Evolutionary conservation across 1,140 invertebrate species (phyloP).

Genomic region (Drosophila orena): DNA sequence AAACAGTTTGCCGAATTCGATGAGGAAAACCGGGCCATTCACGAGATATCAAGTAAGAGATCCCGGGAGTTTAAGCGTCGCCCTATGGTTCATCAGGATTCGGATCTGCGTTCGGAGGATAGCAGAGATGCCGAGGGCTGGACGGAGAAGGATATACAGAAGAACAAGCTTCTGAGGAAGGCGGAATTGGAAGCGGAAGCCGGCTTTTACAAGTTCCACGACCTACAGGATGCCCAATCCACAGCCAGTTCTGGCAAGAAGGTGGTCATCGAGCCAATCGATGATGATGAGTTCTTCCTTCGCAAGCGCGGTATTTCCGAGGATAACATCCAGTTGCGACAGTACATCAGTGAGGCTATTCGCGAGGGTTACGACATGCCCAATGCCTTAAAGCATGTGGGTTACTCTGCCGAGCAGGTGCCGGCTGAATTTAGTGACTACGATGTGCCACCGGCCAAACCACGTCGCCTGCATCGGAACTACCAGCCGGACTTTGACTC

Average conservation of each 20-base stretch:
- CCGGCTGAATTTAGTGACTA: conserved; percentile 67
- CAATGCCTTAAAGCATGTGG: conserved; percentile 88
- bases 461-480: conserved; percentile 68
- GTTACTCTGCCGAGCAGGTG: conserved; percentile 64
- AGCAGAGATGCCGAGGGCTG: conserved; percentile 71
- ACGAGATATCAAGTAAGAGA: conserved; percentile 79
- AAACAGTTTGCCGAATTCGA: conserved; percentile 84
- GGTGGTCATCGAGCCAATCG: conserved; percentile 92
- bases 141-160: conserved; percentile 79
- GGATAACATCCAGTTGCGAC: conserved; percentile 91
- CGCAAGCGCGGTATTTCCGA: conserved; percentile 91
- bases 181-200: conserved; percentile 77
- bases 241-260: conserved; percentile 84
- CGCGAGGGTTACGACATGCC: conserved; percentile 90
- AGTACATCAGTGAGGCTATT: conserved; percentile 91
- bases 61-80: conserved; percentile 78
- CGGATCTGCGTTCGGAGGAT: conserved; percentile 84
- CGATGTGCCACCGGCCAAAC: conserved; percentile 81
- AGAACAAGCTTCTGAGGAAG: conserved; percentile 77
- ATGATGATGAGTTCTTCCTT: conserved; percentile 94
- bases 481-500: conserved; percentile 70
- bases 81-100: conserved; percentile 81
- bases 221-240: conserved; percentile 79
- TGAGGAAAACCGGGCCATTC: conserved; percentile 84
- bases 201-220: conserved; percentile 73